Conservation (phyloP, 2,113 vertebrate species). For the Podocnemis expansa region DNA sequence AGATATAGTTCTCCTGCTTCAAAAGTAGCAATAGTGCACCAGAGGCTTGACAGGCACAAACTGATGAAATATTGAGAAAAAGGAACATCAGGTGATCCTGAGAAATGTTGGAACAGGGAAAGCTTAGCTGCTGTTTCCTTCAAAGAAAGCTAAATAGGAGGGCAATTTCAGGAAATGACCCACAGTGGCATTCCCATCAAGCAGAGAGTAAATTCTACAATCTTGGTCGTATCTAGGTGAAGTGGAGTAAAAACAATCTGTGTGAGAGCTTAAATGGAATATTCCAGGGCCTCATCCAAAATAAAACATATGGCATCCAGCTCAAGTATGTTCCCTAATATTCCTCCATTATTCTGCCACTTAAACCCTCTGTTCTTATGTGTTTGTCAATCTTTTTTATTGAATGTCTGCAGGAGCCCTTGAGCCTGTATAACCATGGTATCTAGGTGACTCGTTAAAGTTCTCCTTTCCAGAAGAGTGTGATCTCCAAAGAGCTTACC, state of each 20-base stretch:
- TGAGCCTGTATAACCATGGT: background rate
- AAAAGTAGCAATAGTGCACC: background rate
- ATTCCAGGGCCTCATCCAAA: slow-evolving; percentile 43
- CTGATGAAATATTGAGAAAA: background rate
- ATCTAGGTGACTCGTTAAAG: background rate
- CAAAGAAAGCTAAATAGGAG: background rate
- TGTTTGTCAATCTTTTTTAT: slow-evolving; percentile 11
- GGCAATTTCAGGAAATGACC: slow-evolving; percentile 10
- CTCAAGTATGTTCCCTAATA: slow-evolving; percentile 64
- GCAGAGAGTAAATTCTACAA: background rate
- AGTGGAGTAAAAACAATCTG: slow-evolving; percentile 26
- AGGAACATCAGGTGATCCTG: background rate
- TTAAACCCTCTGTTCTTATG: slow-evolving; percentile 31
- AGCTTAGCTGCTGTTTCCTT: background rate
- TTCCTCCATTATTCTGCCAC: slow-evolving; percentile 59
- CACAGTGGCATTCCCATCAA: background rate
- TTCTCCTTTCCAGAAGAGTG: background rate
- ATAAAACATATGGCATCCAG: slow-evolving; percentile 65
- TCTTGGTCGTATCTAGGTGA: background rate
- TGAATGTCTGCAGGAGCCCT: slow-evolving; percentile 20
- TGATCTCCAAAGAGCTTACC: background rate
- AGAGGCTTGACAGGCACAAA: slow-evolving; percentile 38
- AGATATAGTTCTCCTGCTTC: slow-evolving; percentile 40
- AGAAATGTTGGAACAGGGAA: slow-evolving; percentile 12
- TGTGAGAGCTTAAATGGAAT: slow-evolving; percentile 32